A percentile compares a stretch with the other conserved stretches of the same genome.
phyloP scores from a whole-genome alignment of 1,140 invertebrate species.

The Brachionus sp. region DNA sequence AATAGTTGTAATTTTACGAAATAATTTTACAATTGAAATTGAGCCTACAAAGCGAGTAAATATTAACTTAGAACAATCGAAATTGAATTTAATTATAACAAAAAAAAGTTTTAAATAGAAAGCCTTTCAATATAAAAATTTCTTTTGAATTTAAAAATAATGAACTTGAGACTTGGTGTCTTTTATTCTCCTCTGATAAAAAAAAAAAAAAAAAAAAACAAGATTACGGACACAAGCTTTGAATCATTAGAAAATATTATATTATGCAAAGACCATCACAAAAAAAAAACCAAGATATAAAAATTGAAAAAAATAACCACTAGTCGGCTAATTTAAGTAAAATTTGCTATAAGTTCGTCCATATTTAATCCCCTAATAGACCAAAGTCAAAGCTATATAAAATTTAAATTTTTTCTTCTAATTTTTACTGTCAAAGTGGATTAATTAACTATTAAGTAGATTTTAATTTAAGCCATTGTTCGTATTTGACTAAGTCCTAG shows the following conservation, averaged over 20 bases:
- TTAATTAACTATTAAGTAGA: slow-evolving; percentile 23
- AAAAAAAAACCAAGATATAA: not conserved
- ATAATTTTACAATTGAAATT: slow-evolving; percentile 1
- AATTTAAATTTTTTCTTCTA: slow-evolving; percentile 19
- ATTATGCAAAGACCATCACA: not conserved
- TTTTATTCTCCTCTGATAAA: not conserved
- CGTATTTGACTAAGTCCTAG: not conserved
- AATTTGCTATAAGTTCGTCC: not conserved
- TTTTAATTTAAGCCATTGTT: not conserved
- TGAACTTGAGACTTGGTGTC: not conserved
- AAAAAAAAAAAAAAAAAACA: slow-evolving; percentile 8
- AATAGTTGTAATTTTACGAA: not conserved
- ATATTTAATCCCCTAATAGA: slow-evolving; percentile 4
- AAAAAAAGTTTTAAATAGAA: not conserved
- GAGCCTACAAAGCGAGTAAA: slow-evolving; percentile 17
- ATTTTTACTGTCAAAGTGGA: slow-evolving; percentile 32
- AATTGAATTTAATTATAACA: slow-evolving; percentile 33
- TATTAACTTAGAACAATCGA: slow-evolving; percentile 40
- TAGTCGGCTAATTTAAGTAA: not conserved
- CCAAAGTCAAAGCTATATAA: slow-evolving; percentile 31
- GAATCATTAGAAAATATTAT: not conserved
- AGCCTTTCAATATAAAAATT: slow-evolving; percentile 30
- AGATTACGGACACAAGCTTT: not conserved
- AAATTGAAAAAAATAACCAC: not conserved
- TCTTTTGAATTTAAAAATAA: slow-evolving; percentile 6